Base-by-base conservation (phyloP, 2,888 invertebrate species). In the Diachrysia chrysitis region DNA sequence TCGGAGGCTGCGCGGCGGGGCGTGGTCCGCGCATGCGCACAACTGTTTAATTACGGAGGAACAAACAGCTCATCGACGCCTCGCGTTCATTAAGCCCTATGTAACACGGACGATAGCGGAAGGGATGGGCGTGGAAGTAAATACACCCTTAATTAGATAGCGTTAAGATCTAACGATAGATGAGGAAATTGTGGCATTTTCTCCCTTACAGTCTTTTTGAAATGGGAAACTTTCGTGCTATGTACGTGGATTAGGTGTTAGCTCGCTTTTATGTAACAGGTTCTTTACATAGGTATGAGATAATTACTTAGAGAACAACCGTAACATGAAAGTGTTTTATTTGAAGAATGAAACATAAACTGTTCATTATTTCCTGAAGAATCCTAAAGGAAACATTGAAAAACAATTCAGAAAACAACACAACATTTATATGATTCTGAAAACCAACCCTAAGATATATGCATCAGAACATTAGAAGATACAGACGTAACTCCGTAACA, bases 1-100 rank as follows among this genome's bases (percentile, higher is more conserved):
- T 80, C 82, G 91, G 95, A 94, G 93, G 94, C 94, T 95, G 95
- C 85, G 92, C 85, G 88, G 88, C 82, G 90, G 94, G 95, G 95
- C 95, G 95, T 92, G 94, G 91, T 83, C 76, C 83, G 90, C 95
- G 95, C 95, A 93, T 93, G 95, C 95, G 95, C 87, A 82, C 72
- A 89, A 68, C 58, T 73, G 85, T 88, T 93, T 95, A 95, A 95
- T 95, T 95, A 95, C 91, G 82, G 72, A 78, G 85, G 89, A 90
- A 92, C 90, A 91, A 32, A 92, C 87, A 84, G 86, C 89, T 93
- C 93, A 94, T 94, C 92, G 93, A 89, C 93, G 93, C 94, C 93
- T 93, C 78, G 83, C 81, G 87, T 90, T 94, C 92, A 94, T 94
- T 94, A 94, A 90, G 89, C 88, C 85, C 88, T 85, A 66, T 81